phyloP scores from a whole-genome alignment of 1,140 invertebrate species.

The Drosophila novamexicana region DNA sequence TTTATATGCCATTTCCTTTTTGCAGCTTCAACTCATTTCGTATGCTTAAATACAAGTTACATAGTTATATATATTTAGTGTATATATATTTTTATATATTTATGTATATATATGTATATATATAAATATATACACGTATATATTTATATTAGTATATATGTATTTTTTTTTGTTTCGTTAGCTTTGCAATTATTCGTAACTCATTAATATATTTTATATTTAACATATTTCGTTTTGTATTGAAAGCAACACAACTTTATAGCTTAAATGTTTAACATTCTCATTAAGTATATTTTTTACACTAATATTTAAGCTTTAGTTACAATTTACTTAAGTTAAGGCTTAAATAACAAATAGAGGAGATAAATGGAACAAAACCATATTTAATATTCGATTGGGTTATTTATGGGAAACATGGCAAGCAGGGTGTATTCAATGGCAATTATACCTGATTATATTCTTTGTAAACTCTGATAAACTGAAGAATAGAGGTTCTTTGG shows the following conservation, averaged over 20 bases:
- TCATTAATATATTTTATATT: conserved; percentile 53
- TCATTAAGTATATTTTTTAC: conserved; percentile 47
- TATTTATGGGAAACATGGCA: too few species aligned
- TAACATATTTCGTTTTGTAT: conserved; percentile 48
- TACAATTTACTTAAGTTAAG: conserved; percentile 41
- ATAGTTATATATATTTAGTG: conserved; percentile 53
- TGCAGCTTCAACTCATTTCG: conserved; percentile 72
- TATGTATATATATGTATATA: conserved; percentile 22
- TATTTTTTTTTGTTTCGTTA: conserved; percentile 14
- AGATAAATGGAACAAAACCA: not conserved
- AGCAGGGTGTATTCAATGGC: too few species aligned
- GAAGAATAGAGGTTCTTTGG: too few species aligned
- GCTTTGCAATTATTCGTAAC: conserved; percentile 21
- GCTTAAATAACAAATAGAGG: not conserved
- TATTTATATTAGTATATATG: conserved; percentile 13
- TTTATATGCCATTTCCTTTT: conserved; percentile 25
- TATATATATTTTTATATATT: conserved; percentile 47
- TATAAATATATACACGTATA: not conserved
- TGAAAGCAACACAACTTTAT: conserved; percentile 61
- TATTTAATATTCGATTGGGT: too few species aligned
- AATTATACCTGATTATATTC: too few species aligned
- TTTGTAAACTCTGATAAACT: too few species aligned
- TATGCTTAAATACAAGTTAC: conserved; percentile 80
- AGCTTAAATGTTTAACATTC: conserved; percentile 70
- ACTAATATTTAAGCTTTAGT: conserved; percentile 43